phyloP scores from a whole-genome alignment of 2,888 invertebrate genomes.

The Danaus chrysippus region DNA sequence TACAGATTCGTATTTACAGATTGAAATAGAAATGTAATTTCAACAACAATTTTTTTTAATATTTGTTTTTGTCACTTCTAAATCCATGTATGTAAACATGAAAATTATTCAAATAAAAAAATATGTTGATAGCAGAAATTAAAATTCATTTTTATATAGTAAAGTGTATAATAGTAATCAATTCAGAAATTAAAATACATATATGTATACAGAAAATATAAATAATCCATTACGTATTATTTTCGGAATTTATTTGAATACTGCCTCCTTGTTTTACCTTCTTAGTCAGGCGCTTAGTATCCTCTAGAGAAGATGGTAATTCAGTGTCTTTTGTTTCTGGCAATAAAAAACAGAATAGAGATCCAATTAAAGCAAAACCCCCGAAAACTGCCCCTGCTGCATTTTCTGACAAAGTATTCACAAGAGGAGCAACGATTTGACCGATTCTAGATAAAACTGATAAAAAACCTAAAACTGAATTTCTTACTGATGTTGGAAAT shows the following conservation, averaged over 20 bases:
- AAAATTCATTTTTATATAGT: too few species aligned
- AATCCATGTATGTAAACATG: too few species aligned
- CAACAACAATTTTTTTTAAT: too few species aligned
- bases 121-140: too few species aligned
- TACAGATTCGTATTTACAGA: too few species aligned
- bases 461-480: constrained; percentile 88
- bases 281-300: constrained; percentile 41
- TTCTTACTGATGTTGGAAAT: constrained; percentile 91
- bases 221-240: constrained; percentile 1
- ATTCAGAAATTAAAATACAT: too few species aligned
- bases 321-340: constrained; percentile 77
- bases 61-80: too few species aligned
- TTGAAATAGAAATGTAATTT: too few species aligned
- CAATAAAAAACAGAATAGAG: constrained; percentile 80
- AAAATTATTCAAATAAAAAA: too few species aligned
- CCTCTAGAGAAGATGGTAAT: constrained; percentile 54
- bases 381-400: constrained; percentile 80
- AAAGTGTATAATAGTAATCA: too few species aligned
- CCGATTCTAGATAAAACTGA: constrained; percentile 90
- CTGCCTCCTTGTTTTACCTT: constrained; percentile 23
- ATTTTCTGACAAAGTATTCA: constrained; percentile 77
- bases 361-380: constrained; percentile 80
- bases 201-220: too few species aligned
- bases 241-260: not conserved
- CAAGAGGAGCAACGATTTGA: constrained; percentile 87